Conservation (phyloP, 2,888 invertebrate genomes). For the Stenichneumon culpator region DNA sequence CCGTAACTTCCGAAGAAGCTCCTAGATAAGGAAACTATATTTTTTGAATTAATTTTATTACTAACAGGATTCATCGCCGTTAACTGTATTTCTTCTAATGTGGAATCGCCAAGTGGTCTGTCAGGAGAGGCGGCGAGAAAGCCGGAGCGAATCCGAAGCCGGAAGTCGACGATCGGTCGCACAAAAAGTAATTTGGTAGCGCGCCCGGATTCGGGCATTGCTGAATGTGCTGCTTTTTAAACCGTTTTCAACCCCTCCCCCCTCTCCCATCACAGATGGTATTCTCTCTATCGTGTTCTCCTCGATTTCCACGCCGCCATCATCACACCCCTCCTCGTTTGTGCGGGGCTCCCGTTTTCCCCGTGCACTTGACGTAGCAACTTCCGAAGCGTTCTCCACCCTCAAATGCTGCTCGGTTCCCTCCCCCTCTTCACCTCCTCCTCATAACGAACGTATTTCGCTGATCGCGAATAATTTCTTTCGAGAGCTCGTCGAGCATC, state of each 20-base stretch:
- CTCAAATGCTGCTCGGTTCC: constrained; percentile 34
- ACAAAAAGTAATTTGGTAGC: constrained; percentile 77
- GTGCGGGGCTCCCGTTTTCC: constrained; percentile 28
- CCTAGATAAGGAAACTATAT: not conserved
- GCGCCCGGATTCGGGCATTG: constrained; percentile 71
- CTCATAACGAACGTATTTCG: constrained; percentile 75
- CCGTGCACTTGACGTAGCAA: constrained; percentile 34
- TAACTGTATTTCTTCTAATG: not conserved
- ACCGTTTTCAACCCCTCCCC: constrained; percentile 46
- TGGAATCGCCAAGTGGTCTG: constrained; percentile 8
- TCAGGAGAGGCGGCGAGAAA: constrained; percentile 38
- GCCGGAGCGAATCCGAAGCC: constrained; percentile 58
- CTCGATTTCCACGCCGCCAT: constrained; percentile 30
- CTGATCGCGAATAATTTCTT: constrained; percentile 77
- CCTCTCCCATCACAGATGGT: constrained; percentile 3
- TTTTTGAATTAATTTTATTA: not conserved
- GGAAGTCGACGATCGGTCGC: constrained; percentile 72
- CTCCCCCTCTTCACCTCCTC: constrained; percentile 42
- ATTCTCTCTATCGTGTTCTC: constrained; percentile 19
- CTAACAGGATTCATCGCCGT: not conserved
- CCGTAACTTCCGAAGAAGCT: not conserved
- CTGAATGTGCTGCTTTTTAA: constrained; percentile 75
- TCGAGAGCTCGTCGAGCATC: constrained; percentile 72
- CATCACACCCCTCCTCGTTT: constrained; percentile 63
- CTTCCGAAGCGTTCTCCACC: constrained; percentile 22